phyloP scores from a whole-genome alignment of 1,140 invertebrate species.

The Drosophila nannoptera region DNA sequence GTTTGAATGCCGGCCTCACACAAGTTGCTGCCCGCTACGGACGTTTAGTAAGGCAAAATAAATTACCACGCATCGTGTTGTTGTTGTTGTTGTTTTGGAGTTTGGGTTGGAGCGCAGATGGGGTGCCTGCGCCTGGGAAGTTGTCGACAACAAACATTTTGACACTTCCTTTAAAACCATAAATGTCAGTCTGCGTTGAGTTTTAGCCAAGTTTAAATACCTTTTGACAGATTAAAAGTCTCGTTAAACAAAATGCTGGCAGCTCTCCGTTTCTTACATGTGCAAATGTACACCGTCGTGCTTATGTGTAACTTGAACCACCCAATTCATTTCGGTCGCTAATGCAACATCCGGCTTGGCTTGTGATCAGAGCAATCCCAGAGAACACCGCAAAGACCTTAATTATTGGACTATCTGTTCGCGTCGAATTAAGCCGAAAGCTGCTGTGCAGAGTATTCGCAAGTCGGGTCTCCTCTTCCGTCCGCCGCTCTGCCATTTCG shows the following conservation, averaged over 20 bases:
- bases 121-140: conserved; percentile 18
- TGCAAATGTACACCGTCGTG: conserved; percentile 37
- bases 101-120: conserved; percentile 12
- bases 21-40: conserved; percentile 26
- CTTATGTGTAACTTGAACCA: conserved; percentile 51
- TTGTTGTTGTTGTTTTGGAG: conserved; percentile 30
- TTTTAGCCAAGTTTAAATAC: conserved; percentile 78
- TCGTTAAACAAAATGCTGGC: conserved; percentile 72
- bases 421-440: no score
- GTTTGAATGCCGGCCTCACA: conserved; percentile 13
- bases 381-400: not conserved
- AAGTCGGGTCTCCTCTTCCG: not conserved
- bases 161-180: conserved; percentile 78
- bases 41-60: conserved; percentile 63
- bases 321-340: not conserved
- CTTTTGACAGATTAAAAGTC: conserved; percentile 79
- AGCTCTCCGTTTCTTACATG: conserved; percentile 28
- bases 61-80: conserved; percentile 68
- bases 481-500: not conserved
- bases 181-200: conserved; percentile 78
- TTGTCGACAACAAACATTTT: conserved; percentile 76
- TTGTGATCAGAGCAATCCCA: not conserved
- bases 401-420: no score
- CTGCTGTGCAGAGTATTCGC: not conserved
- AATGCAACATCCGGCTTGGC: not conserved